Evolutionary conservation across 2,113 vertebrate species (phyloP), one percentile per base, ranked within the genome.

Genomic region (Falcunculus frontatus): DNA sequence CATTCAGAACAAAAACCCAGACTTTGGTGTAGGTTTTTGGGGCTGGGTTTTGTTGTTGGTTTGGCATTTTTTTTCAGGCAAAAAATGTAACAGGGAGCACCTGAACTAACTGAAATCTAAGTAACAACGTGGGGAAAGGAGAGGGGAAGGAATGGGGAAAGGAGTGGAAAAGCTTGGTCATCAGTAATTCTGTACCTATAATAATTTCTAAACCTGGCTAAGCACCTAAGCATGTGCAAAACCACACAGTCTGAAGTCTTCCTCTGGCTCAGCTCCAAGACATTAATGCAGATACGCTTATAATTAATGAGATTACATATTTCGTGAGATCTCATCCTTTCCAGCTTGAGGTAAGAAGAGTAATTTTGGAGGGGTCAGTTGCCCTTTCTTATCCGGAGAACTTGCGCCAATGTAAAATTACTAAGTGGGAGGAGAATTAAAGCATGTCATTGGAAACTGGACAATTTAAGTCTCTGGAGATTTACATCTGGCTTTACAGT

Each of bases 71-170:
- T 55, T 76, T 82, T 27, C 15, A 47, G 59, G 47, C 21, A 77
- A 57, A 69, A 3, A 68, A 21, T 44, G 55, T 67, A 80, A 65
- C 30, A 74, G 29, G 65, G 56, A 91, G 37, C 75, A 86, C 93
- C 76, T 95, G 93, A 95, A 96, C 86, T 78, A 92, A 97, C 50
- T 92, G 70, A 95, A 95, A 83, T 46, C 59, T 77, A 86, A 80
- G 46, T 55, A 92, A 84, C 0, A 13, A 67, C 42, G 56, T 56
- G 33, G 30, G 72, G 42, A 81, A 83, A 35, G 33, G 30, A 80
- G 29, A 73, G 22, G 7, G 10, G 46, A 7, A 74, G 33, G 60
- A 65, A 59, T 0, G 1, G 55, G 49, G 12, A 85, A 95, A 70
- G 27, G 35, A 93, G 27, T 47, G 75, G 90, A 87, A 95, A 96